These are phyloP conservation scores for Gadopsis marmoratus DNA, from an alignment of 2,797 vertebrate genomes.

Conservation along the genomic window DNA sequence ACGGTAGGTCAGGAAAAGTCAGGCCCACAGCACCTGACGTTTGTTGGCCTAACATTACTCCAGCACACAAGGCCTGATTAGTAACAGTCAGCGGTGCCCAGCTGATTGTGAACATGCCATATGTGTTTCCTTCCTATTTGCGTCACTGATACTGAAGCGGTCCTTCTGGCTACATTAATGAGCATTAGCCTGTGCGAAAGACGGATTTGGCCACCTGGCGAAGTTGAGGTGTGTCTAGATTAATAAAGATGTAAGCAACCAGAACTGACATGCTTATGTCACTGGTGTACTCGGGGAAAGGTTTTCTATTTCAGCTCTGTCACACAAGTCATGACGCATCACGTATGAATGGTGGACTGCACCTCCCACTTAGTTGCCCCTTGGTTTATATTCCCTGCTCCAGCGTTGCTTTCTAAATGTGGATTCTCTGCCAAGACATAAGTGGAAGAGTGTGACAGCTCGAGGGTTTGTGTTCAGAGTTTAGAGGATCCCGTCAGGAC, in stretches of 20 bases:
- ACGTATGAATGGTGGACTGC: conserved; percentile 39
- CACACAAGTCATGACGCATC: conserved; percentile 58
- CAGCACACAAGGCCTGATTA: conserved; percentile 19
- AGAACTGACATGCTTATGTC: not conserved
- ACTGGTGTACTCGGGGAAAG: not conserved
- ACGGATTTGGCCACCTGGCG: conserved; percentile 77
- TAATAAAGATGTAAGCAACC: conserved; percentile 43
- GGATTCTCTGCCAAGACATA: conserved; percentile 63
- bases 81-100: conserved; percentile 18
- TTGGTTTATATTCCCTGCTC: conserved; percentile 65
- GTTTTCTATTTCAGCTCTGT: conserved; percentile 46
- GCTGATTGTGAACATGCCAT: conserved; percentile 64
- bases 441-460: conserved; percentile 43
- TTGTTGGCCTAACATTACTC: conserved; percentile 6
- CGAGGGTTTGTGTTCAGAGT: conserved; percentile 40
- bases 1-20: not conserved
- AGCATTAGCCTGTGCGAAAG: conserved; percentile 67
- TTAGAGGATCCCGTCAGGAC: conserved; percentile 42
- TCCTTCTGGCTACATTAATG: conserved; percentile 65
- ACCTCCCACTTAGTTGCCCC: conserved; percentile 54
- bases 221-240: conserved; percentile 55
- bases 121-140: conserved; percentile 63
- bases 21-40: not conserved
- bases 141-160: conserved; percentile 70
- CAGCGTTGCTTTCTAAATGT: conserved; percentile 71